Conservation (phyloP, 2,797 vertebrate species). For the Melanotaenia trifasciata region DNA sequence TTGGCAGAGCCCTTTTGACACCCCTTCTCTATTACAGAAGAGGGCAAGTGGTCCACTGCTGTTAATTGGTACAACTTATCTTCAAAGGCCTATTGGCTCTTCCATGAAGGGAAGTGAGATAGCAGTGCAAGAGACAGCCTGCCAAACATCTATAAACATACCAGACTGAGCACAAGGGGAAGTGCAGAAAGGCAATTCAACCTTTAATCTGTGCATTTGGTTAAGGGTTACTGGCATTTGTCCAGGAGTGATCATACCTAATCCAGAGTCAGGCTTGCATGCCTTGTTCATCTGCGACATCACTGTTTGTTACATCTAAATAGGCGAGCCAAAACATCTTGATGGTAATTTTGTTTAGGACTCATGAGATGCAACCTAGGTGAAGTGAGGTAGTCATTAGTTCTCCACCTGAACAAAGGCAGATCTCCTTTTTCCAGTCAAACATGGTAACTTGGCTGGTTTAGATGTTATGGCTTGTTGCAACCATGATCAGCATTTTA, state of each 20-base stretch:
- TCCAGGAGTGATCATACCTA: conserved; percentile 54
- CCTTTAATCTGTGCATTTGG: conserved; percentile 64
- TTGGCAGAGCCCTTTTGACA: conserved; percentile 54
- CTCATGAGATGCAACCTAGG: conserved; percentile 77
- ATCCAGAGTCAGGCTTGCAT: conserved; percentile 57
- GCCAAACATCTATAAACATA: conserved; percentile 59
- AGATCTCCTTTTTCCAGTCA: conserved; percentile 81
- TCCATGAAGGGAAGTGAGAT: conserved; percentile 48
- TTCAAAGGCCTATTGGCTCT: conserved; percentile 63
- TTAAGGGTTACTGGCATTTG: conserved; percentile 63
- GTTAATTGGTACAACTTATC: conserved; percentile 70
- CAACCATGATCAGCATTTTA: conserved; percentile 71
- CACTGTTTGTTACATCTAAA: conserved; percentile 58
- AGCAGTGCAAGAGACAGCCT: conserved; percentile 52
- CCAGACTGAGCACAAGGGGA: conserved; percentile 59
- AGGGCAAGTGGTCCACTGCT: conserved; percentile 61
- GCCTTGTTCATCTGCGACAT: conserved; percentile 54
- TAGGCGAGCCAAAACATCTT: conserved; percentile 43
- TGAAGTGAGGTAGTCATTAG: conserved; percentile 82
- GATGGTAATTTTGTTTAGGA: conserved; percentile 52
- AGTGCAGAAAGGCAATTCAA: conserved; percentile 44
- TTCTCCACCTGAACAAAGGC: conserved; percentile 76
- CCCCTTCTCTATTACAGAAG: conserved; percentile 59
- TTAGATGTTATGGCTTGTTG: conserved; percentile 74
- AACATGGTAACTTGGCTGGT: conserved; percentile 72